Percentiles rank a stretch among this genome's conserved stretches.
phyloP scores from a whole-genome alignment of 2,797 vertebrate species.

The Micromesistius poutassou region DNA sequence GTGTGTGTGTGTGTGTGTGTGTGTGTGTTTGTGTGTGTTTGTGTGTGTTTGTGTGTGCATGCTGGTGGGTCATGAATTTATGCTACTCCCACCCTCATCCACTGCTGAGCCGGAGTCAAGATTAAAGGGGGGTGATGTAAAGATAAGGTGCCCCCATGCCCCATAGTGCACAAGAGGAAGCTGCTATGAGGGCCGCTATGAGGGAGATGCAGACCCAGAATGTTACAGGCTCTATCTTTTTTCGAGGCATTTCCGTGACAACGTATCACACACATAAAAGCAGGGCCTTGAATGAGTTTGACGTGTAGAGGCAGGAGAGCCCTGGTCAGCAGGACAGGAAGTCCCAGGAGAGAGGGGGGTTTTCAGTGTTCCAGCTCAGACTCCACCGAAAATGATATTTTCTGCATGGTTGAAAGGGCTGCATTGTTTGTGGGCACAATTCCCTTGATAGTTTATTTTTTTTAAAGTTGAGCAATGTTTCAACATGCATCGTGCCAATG shows the following conservation, averaged over 20 bases:
- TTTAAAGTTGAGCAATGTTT: background rate
- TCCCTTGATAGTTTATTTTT: background rate
- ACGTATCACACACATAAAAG: slow-evolving; percentile 51
- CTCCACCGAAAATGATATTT: slow-evolving; percentile 18
- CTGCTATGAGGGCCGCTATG: slow-evolving; percentile 39
- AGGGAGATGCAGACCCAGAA: slow-evolving; percentile 59
- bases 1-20: no score
- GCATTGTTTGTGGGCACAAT: slow-evolving; percentile 12
- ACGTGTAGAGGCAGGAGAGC: slow-evolving; percentile 40
- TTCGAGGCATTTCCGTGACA: slow-evolving; percentile 49
- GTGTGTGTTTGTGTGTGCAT: slow-evolving; percentile 11
- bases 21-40: slow-evolving; percentile 15
- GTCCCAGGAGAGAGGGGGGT: slow-evolving; percentile 28
- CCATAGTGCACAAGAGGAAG: slow-evolving; percentile 54
- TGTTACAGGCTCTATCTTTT: slow-evolving; percentile 48
- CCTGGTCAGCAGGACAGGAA: slow-evolving; percentile 35
- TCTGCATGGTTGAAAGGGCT: slow-evolving; percentile 17
- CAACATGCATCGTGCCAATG: background rate
- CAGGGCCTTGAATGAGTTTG: slow-evolving; percentile 48
- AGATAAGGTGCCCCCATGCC: slow-evolving; percentile 62
- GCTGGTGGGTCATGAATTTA: background rate
- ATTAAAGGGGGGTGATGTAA: slow-evolving; percentile 39
- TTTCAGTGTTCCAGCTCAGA: slow-evolving; percentile 38
- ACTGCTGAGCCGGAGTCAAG: slow-evolving; percentile 18
- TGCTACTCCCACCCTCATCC: slow-evolving; percentile 39